A percentile compares a stretch with the other conserved stretches of the same genome.
Evolutionary conservation across 2,113 vertebrate species (phyloP).

Genomic region (Heliornis fulica): DNA sequence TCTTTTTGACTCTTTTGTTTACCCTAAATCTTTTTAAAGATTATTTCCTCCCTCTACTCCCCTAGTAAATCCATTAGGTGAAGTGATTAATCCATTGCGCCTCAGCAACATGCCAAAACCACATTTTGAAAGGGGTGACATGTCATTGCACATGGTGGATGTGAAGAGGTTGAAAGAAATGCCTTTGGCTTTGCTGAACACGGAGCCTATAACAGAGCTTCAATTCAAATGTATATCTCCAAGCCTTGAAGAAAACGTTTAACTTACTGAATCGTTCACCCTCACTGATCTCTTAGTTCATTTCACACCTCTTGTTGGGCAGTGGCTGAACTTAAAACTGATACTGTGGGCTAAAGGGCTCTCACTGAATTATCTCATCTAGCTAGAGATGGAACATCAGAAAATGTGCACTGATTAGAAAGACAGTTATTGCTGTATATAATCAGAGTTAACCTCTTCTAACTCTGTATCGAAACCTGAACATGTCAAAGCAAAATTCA

Average conservation of each 20-base stretch:
- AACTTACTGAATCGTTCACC: background rate
- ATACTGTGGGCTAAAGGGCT: background rate
- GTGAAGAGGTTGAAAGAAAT: background rate
- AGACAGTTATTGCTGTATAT: background rate
- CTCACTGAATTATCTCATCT: background rate
- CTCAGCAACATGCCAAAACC: background rate
- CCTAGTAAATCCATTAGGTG: background rate
- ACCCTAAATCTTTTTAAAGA: constrained; percentile 13
- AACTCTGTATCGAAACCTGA: background rate
- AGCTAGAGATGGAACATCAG: background rate
- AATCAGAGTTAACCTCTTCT: background rate
- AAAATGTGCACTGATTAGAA: background rate
- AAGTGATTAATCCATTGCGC: background rate
- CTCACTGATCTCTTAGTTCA: background rate
- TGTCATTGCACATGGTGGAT: background rate
- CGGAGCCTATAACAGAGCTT: background rate
- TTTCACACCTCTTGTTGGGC: background rate
- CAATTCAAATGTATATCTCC: background rate
- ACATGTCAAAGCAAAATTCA: background rate
- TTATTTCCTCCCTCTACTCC: background rate
- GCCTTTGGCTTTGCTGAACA: background rate
- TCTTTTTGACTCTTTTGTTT: constrained; percentile 3
- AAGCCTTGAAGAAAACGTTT: background rate
- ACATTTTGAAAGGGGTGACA: background rate
- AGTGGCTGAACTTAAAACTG: background rate